Evolutionary conservation across 2,888 invertebrate species (phyloP).

Genomic region (Ennomos erosarius): DNA sequence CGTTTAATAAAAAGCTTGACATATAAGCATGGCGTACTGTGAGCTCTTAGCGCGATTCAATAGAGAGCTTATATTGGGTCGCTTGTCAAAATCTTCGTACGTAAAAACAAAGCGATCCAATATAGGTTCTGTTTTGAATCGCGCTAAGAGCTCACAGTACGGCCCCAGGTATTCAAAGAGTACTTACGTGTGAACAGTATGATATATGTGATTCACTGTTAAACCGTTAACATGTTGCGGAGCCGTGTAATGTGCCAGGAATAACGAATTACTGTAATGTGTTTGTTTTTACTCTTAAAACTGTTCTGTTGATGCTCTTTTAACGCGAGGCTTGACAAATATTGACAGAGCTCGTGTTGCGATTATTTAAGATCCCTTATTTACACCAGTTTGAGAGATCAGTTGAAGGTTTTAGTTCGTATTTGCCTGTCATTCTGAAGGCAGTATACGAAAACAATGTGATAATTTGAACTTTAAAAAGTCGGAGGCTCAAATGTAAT

Average conservation of each 20-base stretch:
- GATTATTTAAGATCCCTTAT: slow-evolving; percentile 28
- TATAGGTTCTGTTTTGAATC: no score
- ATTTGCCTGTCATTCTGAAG: no score
- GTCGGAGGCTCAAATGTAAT: no score
- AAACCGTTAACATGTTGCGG: slow-evolving; percentile 25
- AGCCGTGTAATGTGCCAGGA: slow-evolving; percentile 32
- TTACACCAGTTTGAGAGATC: slow-evolving; percentile 14
- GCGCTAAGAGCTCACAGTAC: no score
- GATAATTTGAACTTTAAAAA: no score
- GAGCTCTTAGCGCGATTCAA: no score
- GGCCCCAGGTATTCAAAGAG: not conserved
- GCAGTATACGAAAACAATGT: no score
- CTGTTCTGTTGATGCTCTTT: slow-evolving; percentile 25
- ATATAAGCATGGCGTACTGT: no score
- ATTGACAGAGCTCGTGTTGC: slow-evolving; percentile 30
- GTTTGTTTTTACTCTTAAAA: slow-evolving; percentile 34
- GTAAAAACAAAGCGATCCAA: no score
- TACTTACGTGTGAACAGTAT: slow-evolving; percentile 13
- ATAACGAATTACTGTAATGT: slow-evolving; percentile 33
- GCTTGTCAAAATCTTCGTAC: no score
- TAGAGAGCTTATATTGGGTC: no score
- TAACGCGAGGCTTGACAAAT: slow-evolving; percentile 33
- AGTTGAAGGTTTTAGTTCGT: slow-evolving; percentile 17
- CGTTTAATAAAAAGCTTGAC: slow-evolving; percentile 12
- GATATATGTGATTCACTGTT: slow-evolving; percentile 18